Percentiles rank a stretch among this genome's conserved stretches.
Conservation (phyloP, 2,888 invertebrate genomes). For the Ectemnius lituratus region DNA sequence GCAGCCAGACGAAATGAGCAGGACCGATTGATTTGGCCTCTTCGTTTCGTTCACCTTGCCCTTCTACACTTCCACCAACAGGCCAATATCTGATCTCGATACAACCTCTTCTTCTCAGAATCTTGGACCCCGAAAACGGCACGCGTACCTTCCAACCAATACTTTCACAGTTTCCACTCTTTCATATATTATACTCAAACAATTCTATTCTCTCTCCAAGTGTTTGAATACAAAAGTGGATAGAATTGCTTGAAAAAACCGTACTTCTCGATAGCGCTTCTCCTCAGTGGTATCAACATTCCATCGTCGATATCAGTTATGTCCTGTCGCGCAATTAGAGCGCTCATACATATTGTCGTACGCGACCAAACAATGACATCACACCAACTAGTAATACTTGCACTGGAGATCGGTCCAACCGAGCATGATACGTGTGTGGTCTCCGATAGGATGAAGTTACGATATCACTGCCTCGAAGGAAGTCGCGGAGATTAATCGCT, state of each 20-base stretch:
- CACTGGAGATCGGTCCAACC: not conserved
- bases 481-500: constrained; percentile 39
- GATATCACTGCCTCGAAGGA: constrained; percentile 32
- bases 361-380: constrained; percentile 24
- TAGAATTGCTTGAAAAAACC: no score
- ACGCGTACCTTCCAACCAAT: no score
- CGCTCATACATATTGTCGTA: constrained; percentile 21
- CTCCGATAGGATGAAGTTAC: constrained; percentile 18
- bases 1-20: constrained; percentile 61
- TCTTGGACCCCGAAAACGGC: no score
- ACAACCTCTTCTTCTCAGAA: no score
- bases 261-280: no score
- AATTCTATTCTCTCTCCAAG: no score
- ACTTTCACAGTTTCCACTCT: no score
- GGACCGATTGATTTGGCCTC: constrained; percentile 58
- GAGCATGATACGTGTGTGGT: constrained; percentile 21
- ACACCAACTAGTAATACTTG: constrained; percentile 19
- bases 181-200: no score
- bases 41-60: constrained; percentile 43
- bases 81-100: not conserved
- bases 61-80: not conserved
- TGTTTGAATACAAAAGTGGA: no score
- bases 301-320: not conserved
- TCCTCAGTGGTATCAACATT: not conserved
- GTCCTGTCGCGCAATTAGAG: not conserved